A percentile compares a stretch with the other conserved stretches of the same genome.
phyloP scores from a whole-genome alignment of 2,797 vertebrate species.

The Pangasius macronema region DNA sequence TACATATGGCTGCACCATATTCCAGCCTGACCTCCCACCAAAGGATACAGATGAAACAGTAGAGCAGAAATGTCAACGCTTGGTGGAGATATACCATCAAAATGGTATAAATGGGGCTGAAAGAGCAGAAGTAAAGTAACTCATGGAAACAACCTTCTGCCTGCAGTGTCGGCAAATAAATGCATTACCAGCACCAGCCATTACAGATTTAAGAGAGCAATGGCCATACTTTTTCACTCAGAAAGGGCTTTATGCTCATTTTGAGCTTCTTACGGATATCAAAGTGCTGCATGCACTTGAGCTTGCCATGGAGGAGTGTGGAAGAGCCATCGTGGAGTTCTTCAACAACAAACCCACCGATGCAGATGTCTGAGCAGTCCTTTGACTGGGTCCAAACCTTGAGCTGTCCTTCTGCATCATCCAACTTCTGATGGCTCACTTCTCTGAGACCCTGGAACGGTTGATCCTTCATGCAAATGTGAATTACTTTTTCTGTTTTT shows the following conservation, averaged over 20 bases:
- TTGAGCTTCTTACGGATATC: conserved; percentile 43
- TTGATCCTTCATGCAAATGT: conserved; percentile 16
- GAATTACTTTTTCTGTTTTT: background rate
- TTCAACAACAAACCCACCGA: conserved; percentile 33
- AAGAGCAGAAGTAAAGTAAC: conserved; percentile 40
- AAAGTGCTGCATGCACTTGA: conserved; percentile 24
- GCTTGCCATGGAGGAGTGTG: conserved; percentile 38
- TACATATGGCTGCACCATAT: conserved; percentile 50
- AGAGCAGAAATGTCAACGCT: conserved; percentile 29
- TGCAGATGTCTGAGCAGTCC: conserved; percentile 11
- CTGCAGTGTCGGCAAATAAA: conserved; percentile 5
- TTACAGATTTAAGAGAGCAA: no score
- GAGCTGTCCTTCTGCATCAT: conserved; percentile 18
- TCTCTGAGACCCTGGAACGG: background rate
- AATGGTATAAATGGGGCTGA: conserved; percentile 1
- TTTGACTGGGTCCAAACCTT: conserved; percentile 21
- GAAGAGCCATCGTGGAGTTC: conserved; percentile 29
- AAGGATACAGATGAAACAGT: conserved; percentile 45
- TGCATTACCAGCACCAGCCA: background rate
- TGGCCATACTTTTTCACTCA: background rate
- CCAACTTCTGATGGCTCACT: conserved; percentile 33
- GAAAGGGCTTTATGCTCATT: background rate
- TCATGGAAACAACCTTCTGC: conserved; percentile 31
- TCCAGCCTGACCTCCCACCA: conserved; percentile 51
- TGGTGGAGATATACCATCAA: conserved; percentile 40